Conservation (phyloP, 2,797 vertebrate species). For the Typhlichthys eigenmanni region DNA sequence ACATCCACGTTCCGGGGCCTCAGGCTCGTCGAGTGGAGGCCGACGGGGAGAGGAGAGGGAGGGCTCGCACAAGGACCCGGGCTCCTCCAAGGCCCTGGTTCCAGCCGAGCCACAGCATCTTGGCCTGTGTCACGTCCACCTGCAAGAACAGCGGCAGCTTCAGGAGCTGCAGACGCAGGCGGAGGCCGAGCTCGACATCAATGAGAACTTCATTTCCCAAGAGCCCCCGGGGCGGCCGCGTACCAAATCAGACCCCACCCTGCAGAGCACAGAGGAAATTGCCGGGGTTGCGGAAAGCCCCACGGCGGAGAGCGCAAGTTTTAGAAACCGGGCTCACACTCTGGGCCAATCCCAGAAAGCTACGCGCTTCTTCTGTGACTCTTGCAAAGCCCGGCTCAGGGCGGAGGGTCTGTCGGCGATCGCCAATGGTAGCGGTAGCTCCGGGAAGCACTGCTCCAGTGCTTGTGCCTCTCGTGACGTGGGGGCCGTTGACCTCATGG, state of each 20-base stretch:
- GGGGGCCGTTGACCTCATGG: slow-evolving; percentile 90
- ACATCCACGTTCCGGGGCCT: slow-evolving; percentile 78
- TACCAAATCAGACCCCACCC: slow-evolving; percentile 95
- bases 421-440: slow-evolving; percentile 65
- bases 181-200: slow-evolving; percentile 87
- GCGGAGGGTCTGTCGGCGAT: slow-evolving; percentile 67
- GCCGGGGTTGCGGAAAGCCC: slow-evolving; percentile 69
- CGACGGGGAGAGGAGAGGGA: slow-evolving; percentile 87
- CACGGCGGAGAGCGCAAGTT: slow-evolving; percentile 71
- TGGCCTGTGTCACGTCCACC: slow-evolving; percentile 95
- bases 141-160: slow-evolving; percentile 91
- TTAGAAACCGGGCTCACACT: slow-evolving; percentile 88
- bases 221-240: slow-evolving; percentile 87
- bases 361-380: slow-evolving; percentile 88
- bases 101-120: slow-evolving; percentile 89
- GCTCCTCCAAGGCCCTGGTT: slow-evolving; percentile 70
- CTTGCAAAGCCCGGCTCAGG: slow-evolving; percentile 90
- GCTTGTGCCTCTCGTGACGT: slow-evolving; percentile 82
- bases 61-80: slow-evolving; percentile 77
- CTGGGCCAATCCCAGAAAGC: slow-evolving; percentile 82
- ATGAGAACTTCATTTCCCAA: slow-evolving; percentile 93
- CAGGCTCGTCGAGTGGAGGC: slow-evolving; percentile 80
- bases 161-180: slow-evolving; percentile 84
- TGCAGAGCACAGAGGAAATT: slow-evolving; percentile 88
- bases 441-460: slow-evolving; percentile 74